Evolutionary conservation across 2,113 vertebrate genomes (phyloP).

Genomic region (Rana temporaria): DNA sequence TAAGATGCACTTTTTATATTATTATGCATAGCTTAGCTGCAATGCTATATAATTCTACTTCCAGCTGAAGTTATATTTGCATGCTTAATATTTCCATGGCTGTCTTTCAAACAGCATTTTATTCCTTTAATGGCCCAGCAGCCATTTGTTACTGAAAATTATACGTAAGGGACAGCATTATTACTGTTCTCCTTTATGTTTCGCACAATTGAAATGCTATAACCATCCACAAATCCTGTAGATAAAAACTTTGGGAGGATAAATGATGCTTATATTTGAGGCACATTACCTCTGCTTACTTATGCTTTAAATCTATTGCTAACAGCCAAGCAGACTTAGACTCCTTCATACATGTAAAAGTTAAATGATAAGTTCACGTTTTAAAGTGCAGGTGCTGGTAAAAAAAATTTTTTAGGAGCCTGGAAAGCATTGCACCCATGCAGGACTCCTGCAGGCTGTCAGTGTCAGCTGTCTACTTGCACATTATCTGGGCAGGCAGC

Average conservation of each 20-base stretch:
- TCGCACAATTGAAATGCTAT: slow-evolving; percentile 36
- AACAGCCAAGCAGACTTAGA: not conserved
- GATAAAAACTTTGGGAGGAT: slow-evolving; percentile 28
- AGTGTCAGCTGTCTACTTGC: too few relatives aligned
- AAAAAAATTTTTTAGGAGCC: too few relatives aligned
- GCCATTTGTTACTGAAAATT: slow-evolving; percentile 24
- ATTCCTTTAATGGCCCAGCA: slow-evolving; percentile 15
- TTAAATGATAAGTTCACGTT: too few relatives aligned
- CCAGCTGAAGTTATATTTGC: not conserved
- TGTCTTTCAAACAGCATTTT: slow-evolving; percentile 13
- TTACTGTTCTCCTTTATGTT: slow-evolving; percentile 17
- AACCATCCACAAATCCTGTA: slow-evolving; percentile 8
- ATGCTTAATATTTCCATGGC: slow-evolving; percentile 7
- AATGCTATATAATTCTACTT: not conserved
- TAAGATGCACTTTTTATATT: too few relatives aligned
- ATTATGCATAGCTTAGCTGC: too few relatives aligned
- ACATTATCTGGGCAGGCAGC: too few relatives aligned
- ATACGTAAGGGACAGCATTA: slow-evolving; percentile 10
- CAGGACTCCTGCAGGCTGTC: too few relatives aligned
- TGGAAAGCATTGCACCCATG: too few relatives aligned
- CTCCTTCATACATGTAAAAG: too few relatives aligned
- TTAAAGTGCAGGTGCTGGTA: too few relatives aligned
- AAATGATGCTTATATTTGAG: slow-evolving; percentile 19
- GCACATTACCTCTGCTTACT: slow-evolving; percentile 31
- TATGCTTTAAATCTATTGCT: not conserved